Conservation (phyloP, 2,888 invertebrate genomes). For the Eumerus sabulonum region DNA sequence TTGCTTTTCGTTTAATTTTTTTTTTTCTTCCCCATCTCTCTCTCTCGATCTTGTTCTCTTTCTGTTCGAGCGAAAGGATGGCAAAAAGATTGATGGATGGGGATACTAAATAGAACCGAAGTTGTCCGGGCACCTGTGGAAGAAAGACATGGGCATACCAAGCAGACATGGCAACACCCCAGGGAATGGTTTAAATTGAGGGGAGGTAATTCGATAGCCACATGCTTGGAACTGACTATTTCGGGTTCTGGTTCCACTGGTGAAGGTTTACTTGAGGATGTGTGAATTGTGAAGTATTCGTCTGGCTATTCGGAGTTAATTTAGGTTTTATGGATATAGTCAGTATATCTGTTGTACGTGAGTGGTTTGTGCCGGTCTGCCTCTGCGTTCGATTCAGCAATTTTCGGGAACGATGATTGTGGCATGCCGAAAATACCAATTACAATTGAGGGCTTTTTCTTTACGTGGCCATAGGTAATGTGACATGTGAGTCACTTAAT, state of each 20-base stretch:
- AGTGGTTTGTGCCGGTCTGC: conserved; percentile 46
- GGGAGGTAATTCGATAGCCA: conserved; percentile 50
- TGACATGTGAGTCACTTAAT: background rate
- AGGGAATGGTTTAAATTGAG: conserved; percentile 35
- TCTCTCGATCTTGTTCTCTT: conserved; percentile 17
- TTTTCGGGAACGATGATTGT: conserved; percentile 37
- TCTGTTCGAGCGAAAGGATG: conserved; percentile 3
- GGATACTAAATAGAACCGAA: background rate
- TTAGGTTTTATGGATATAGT: conserved; percentile 46
- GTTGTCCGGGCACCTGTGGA: conserved; percentile 47
- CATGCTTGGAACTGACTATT: conserved; percentile 31
- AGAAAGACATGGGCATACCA: conserved; percentile 21
- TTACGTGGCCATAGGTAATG: conserved; percentile 10
- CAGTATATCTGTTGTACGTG: conserved; percentile 43
- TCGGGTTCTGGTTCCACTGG: no score
- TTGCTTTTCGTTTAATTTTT: conserved; percentile 22
- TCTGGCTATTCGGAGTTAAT: conserved; percentile 47
- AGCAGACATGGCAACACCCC: background rate
- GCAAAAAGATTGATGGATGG: conserved; percentile 48
- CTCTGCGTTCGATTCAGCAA: conserved; percentile 37
- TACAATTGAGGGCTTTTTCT: conserved; percentile 31
- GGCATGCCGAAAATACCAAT: conserved; percentile 37
- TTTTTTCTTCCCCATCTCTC: no score
- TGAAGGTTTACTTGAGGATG: no score
- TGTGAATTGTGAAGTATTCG: conserved; percentile 1